Base-by-base conservation (phyloP, 1,140 invertebrate genomes). In the Oreohelix idahoensis region DNA sequence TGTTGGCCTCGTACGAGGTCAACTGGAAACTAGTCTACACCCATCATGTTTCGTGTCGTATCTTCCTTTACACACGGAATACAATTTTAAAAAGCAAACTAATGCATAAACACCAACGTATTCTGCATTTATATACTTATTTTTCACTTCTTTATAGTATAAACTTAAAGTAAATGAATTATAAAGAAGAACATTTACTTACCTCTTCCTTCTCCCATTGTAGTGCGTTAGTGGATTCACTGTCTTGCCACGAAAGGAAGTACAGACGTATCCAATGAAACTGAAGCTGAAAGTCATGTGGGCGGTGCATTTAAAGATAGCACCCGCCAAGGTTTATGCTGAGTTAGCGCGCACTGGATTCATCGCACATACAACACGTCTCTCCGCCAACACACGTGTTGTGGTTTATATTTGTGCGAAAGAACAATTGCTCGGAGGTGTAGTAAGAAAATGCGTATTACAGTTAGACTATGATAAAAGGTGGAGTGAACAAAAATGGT, bases 141-240 rank as follows among this genome's bases (percentile, higher is more conserved):
- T 58, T 11, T 58, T 23, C 53, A 58, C 15, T 15, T 11, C 15
- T 58, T 58, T 58, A 23, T 23, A 15, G 53, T 10, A 23, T 11
- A 58, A 58, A 58, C 17, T 58, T 15, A 4, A 10, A 23, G 23
- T 58, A 23, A 58, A 4, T 58, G 2, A 58, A 58, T 58, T 58
- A 2, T 58, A n/a, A 10, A 58, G 53, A 58, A 58, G 15, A n/a
- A 32, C 4, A 5, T 32, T 2, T 11, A 32, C 63, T 8, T 66
- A 66, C 63, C 63, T 66, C 63, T 66, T 66, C 63, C 63, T 29
- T 66, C 63, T 66, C 5, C 63, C 63, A 66, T 66, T 66, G 63
- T 66, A 32, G 29, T 66, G 63, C 63, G 29, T 29, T 66, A 35
- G n/a, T 8, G 0, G 23, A 32, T 8, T 17, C n/a, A 2, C n/a